Evolutionary conservation across 2,888 invertebrate species (phyloP).

Genomic region (Meta bourneti): DNA sequence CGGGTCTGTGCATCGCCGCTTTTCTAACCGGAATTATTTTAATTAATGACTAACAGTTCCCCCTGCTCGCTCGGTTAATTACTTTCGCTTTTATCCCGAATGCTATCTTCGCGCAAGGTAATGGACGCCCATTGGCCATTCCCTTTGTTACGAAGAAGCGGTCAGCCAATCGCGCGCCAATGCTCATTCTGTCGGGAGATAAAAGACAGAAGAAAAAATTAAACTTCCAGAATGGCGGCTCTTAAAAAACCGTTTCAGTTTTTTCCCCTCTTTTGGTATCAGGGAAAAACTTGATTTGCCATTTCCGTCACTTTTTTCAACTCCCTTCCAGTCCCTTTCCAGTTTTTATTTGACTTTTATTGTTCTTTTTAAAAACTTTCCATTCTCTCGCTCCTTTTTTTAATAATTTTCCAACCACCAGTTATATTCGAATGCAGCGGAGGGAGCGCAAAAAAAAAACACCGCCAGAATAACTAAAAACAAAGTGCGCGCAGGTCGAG

Average conservation of each 20-base stretch:
- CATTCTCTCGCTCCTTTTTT: slow-evolving; percentile 37
- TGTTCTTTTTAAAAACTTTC: slow-evolving; percentile 53
- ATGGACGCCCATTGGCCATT: slow-evolving; percentile 43
- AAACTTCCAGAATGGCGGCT: slow-evolving; percentile 29
- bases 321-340: slow-evolving; percentile 13
- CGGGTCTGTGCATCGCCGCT: slow-evolving; percentile 58
- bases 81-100: slow-evolving; percentile 58
- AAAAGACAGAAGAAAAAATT: slow-evolving; percentile 47
- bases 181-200: slow-evolving; percentile 10
- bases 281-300: slow-evolving; percentile 73
- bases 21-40: slow-evolving; percentile 70
- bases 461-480: slow-evolving; percentile 46
- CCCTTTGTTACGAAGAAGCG: slow-evolving; percentile 47
- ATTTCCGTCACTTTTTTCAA: slow-evolving; percentile 69
- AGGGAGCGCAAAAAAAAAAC: slow-evolving; percentile 48
- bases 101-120: slow-evolving; percentile 57
- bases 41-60: slow-evolving; percentile 76
- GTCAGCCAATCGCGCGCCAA: slow-evolving; percentile 53
- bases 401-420: slow-evolving; percentile 16
- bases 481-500: slow-evolving; percentile 60
- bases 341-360: slow-evolving; percentile 74
- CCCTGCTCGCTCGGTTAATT: slow-evolving; percentile 60
- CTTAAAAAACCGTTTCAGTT: slow-evolving; percentile 44
- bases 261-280: slow-evolving; percentile 50
- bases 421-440: slow-evolving; percentile 61